A percentile compares a stretch with the other conserved stretches of the same genome.
Conservation (phyloP, 2,113 vertebrate species). For the Calyptommatus sinebrachiatus region DNA sequence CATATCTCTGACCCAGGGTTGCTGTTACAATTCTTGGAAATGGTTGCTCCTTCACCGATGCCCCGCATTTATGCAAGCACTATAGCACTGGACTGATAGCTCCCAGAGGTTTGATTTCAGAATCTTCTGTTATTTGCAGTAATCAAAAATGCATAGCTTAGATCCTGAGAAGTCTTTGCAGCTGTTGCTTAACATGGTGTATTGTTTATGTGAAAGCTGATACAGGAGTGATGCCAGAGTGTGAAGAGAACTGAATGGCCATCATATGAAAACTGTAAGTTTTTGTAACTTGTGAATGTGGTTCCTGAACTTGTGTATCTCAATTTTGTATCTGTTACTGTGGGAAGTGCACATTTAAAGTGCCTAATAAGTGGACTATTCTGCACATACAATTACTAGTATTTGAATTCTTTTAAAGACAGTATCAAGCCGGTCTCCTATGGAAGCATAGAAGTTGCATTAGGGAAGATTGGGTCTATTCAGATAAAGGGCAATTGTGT, state of each 20-base stretch:
- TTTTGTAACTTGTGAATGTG: neutral
- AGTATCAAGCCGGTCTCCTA: neutral
- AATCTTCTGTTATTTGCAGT: neutral
- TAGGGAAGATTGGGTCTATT: neutral
- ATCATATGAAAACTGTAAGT: neutral
- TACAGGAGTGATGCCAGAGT: neutral
- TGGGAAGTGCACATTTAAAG: neutral
- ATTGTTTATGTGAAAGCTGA: neutral
- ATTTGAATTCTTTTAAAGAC: neutral
- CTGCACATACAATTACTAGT: neutral
- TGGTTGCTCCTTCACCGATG: neutral
- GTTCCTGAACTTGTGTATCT: neutral
- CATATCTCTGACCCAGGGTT: neutral
- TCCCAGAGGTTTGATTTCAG: neutral
- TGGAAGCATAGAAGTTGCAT: neutral
- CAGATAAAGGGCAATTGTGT: constrained; percentile 18
- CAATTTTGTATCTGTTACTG: neutral
- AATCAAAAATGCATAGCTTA: neutral
- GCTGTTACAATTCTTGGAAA: neutral
- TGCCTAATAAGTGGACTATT: neutral
- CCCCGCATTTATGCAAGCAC: neutral
- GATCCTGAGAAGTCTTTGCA: neutral
- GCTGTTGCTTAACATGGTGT: neutral
- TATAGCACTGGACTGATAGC: neutral
- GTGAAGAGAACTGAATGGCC: neutral